Base-by-base conservation (phyloP, 2,113 vertebrate genomes). In the Halcyon malimbica region DNA sequence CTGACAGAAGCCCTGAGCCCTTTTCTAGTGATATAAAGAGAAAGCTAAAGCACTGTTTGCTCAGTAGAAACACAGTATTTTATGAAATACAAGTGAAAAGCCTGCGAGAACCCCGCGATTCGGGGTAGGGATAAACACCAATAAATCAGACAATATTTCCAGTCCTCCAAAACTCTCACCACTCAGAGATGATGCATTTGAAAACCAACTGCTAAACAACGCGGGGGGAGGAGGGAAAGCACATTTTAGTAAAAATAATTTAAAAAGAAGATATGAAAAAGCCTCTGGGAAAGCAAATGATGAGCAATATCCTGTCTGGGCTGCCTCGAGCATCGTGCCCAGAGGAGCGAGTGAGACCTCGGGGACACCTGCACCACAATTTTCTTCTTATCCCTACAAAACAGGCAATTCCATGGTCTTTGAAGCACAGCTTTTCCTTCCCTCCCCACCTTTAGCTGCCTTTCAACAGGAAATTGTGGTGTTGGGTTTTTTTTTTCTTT, bases 281-380 rank as follows among this genome's bases (percentile, higher is more conserved):
- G 13, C 13, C 50, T 50, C 15, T 48, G 54, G 76, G 60, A 77
- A 93, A 56, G 6, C 1, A 2, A 73, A n/a, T 0, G 31, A 54
- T 74, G 93, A 90, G 46, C 80, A 89, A 67, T 14, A 83, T 59
- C 80, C 96, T 54, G 68, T 2, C 80, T 59, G 67, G 3, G 9
- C 24, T n/a, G 64, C 57, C 35, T 2, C 2, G 2, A 64, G 44
- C 63, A 35, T 8, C 11, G 10, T 2, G 6, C 68, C 50, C 29
- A 24, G 62, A 10, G 1, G 3, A 73, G 37, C 0, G 1, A 46
- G 44, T 0, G 0, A 53, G 79, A 44, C 31, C 51, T 42, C 0
- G 0, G 62, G 48, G 89, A 73, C 11, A 35, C 35, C 87, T 70
- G 75, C 69, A 10, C 37, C 25, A 2, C 1, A 5, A 31, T 39